Base-by-base conservation (phyloP, 2,797 vertebrate genomes). In the Lateolabrax maculatus region DNA sequence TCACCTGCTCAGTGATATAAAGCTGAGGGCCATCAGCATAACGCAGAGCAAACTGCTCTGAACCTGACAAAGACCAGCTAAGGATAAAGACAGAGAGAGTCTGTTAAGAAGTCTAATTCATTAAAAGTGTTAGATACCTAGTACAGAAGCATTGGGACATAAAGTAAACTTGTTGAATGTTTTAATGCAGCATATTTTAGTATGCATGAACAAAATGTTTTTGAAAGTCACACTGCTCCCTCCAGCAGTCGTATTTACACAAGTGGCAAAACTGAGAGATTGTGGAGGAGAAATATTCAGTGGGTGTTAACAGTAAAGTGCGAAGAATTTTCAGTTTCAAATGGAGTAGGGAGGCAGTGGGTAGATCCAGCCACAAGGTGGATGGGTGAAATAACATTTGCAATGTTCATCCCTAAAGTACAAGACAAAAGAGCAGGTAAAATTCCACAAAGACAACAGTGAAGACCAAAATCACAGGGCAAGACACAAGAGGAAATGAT, bases 1-100 rank as follows among this genome's bases (percentile, higher is more conserved):
- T 91, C 29, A 98, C 98, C 97, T 98, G 98, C 75, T 99, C 98
- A 0, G 98, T 99, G 93, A 99, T 99, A 83, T 99, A 99, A 64
- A 99, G 97, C 93, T 99, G 98, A 51, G 98, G 97, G 8, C 98
- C 98, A 0, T 99, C 98, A 3, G 98, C 98, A 0, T 99, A 99
- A 18, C 98, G 97, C 66, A 99, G 93, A 0, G 98, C 97, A 85
- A 99, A 99, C 92, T 97, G 98, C 76, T 99, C 98, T 0, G 98
- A 96, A 80, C 98, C 98, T 6, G 98, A 97, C 89, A 99, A 81
- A 0, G 98, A 99, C 98, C 98, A 99, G 80, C 98, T 99, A 77
- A 75, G 70, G 55, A 88, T 1, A 49, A 52, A 63, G 52, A 83
- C 51, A 80, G 9, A 86, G 52, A 57, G 39, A 65, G 0, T 9